Conservation (phyloP, 2,797 vertebrate genomes). For the Peromyscus eremicus region DNA sequence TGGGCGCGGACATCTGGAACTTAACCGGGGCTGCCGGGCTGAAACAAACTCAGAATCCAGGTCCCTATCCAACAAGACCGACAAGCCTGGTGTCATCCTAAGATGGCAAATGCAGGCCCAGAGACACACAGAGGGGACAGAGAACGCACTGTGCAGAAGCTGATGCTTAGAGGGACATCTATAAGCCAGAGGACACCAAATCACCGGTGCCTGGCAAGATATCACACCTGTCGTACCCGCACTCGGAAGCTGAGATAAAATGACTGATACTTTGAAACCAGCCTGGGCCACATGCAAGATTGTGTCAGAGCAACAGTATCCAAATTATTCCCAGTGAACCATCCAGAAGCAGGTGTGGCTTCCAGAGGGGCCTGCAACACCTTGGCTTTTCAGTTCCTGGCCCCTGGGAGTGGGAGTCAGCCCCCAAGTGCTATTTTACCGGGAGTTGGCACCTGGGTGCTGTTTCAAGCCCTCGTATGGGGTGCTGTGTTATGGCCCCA, state of each 20-base stretch:
- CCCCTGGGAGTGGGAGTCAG: background rate
- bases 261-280: background rate
- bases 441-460: background rate
- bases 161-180: accelerated
- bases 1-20: background rate
- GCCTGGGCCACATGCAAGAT: background rate
- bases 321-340: background rate
- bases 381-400: background rate
- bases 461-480: background rate
- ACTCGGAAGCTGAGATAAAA: background rate
- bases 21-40: background rate
- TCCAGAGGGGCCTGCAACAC: background rate
- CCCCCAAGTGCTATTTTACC: background rate
- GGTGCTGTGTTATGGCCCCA: background rate
- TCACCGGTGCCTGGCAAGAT: background rate
- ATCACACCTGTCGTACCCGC: no score
- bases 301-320: background rate
- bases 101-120: background rate
- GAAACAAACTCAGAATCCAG: background rate
- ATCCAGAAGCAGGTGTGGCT: accelerated
- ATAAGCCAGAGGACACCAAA: background rate
- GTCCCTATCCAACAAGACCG: background rate
- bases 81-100: background rate
- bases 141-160: accelerated
- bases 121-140: background rate